Evolutionary conservation across 2,113 vertebrate species (phyloP), one percentile per base, ranked within the genome.

Genomic region (Arenaria interpres): DNA sequence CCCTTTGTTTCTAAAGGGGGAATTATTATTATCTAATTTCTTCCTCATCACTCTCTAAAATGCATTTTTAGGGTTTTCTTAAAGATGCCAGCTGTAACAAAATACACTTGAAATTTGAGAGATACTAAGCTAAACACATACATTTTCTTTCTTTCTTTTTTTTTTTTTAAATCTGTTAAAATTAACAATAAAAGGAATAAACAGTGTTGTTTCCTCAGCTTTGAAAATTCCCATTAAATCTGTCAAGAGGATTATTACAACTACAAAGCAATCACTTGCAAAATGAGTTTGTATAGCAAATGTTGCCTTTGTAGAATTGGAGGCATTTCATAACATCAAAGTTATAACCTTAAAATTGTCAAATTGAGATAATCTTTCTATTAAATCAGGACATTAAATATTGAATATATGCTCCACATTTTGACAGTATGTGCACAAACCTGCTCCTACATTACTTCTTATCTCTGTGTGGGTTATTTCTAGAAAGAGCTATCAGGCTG

Each of bases 151-250:
- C 14, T 32, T 60, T 81, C 35, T 54, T 17, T 35, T 20, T 48
- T 17, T 30, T 21, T 3, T 72, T 75, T 51, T 30, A 73, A 88
- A 24, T 88, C 32, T 59, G 15, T 48, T 88, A 48, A 81, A 41
- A 79, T 82, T 87, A 83, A 89, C 9, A 45, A 57, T 45, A 75
- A 92, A 93, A 93, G 5, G 11, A 94, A 71, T 75, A 82, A 95
- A 60, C 14, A 56, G 10, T 13, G 10, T 33, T 86, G 8, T 81
- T 84, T 64, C 56, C 73, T 79, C 37, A 64, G 57, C 45, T 95
- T 95, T 89, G 60, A 89, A 89, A 91, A 77, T n/a, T 53, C 25
- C 39, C 39, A 75, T 82, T 92, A 85, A 88, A 82, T 89, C 74
- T 88, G 53, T 87, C 43, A 64, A 72, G 77, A 53, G 37, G 33